Conservation (phyloP, 2,888 invertebrate species). For the Prosopocoilus inquinatus region DNA sequence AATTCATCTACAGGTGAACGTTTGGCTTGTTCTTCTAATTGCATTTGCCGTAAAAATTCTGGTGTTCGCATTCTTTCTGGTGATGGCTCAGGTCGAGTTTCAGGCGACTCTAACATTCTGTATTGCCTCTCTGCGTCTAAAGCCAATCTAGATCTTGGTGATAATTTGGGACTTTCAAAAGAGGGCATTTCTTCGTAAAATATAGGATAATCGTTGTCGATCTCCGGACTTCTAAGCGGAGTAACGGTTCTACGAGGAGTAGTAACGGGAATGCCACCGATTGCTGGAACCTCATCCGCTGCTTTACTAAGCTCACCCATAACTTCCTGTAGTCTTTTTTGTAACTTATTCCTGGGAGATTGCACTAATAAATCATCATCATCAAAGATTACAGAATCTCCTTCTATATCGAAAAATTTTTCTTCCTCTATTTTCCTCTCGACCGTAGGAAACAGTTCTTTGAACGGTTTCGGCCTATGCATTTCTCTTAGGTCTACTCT, state of each 20-base stretch:
- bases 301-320: constrained; percentile 8
- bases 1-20: too few relatives aligned
- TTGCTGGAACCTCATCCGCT: constrained; percentile 19
- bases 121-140: constrained; percentile 4
- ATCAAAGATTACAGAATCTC: background rate
- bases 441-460: constrained; percentile 17
- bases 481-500: constrained; percentile 4
- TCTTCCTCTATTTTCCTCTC: constrained; percentile 12
- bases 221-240: constrained; percentile 18
- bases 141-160: constrained; percentile 3
- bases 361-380: constrained; percentile 11
- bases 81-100: background rate
- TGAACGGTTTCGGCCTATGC: background rate
- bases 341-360: constrained; percentile 9
- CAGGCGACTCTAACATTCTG: background rate
- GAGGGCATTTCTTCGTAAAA: background rate
- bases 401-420: constrained; percentile 19
- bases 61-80: constrained; percentile 10
- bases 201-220: background rate
- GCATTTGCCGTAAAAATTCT: constrained; percentile 10
- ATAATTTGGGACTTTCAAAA: background rate
- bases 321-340: constrained; percentile 12
- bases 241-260: constrained; percentile 24
- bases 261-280: constrained; percentile 25
- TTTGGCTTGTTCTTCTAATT: background rate